Percentiles rank a stretch among this genome's conserved stretches.
Evolutionary conservation across 2,888 invertebrate species (phyloP).

Genomic region (Cistogaster globosa): DNA sequence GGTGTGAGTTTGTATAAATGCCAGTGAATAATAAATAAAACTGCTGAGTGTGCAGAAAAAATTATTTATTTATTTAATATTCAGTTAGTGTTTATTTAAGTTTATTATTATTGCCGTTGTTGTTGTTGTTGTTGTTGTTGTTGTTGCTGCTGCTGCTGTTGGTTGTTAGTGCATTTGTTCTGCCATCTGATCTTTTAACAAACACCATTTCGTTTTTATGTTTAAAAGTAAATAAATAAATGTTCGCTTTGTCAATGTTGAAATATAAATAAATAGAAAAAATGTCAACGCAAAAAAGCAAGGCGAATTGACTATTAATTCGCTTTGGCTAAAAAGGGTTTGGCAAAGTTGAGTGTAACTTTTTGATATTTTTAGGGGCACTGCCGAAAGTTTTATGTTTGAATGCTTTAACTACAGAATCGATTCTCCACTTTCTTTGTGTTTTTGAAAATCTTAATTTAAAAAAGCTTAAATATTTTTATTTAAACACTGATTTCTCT

Average conservation of each 20-base stretch:
- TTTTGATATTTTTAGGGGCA: background rate
- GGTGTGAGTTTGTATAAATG: background rate
- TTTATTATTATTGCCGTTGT: conserved; percentile 58
- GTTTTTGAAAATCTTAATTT: no score
- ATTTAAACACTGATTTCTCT: no score
- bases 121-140: conserved; percentile 13
- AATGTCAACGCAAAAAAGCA: background rate
- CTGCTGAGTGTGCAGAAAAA: conserved; percentile 63
- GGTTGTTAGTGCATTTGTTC: conserved; percentile 44
- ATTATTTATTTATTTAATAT: conserved; percentile 60
- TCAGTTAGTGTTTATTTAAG: conserved; percentile 64
- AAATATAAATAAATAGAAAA: conserved; percentile 17
- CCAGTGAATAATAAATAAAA: conserved; percentile 58
- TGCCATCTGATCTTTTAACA: conserved; percentile 63
- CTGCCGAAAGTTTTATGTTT: no score
- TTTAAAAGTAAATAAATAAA: conserved; percentile 52
- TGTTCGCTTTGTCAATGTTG: conserved; percentile 49
- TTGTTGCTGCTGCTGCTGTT: background rate
- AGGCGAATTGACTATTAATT: no score
- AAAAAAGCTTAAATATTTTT: no score
- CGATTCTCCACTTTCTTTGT: no score
- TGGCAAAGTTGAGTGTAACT: background rate
- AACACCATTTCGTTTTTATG: conserved; percentile 32
- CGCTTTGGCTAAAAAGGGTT: conserved; percentile 8
- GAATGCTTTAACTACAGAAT: no score